Percentiles rank a stretch among this genome's conserved stretches.
Conservation (phyloP, 2,113 vertebrate species). For the Serilophus lunatus region DNA sequence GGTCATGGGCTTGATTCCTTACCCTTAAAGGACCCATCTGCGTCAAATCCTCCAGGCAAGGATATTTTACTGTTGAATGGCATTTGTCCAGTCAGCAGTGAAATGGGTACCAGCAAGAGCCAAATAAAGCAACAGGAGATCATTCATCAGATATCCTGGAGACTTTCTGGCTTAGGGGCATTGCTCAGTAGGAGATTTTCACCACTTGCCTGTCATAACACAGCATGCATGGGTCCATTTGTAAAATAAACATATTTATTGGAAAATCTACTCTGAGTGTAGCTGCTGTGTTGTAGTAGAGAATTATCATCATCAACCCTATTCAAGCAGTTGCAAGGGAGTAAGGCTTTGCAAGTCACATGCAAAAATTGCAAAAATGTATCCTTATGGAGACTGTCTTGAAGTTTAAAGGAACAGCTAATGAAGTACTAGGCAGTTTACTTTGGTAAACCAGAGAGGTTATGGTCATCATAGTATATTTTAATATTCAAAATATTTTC, state of each 20-base stretch:
- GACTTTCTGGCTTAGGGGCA: constrained; percentile 21
- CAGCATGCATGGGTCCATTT: constrained; percentile 1
- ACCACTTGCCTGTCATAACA: constrained; percentile 33
- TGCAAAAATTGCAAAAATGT: not conserved
- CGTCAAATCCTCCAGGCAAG: constrained; percentile 38
- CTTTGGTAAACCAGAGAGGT: not conserved
- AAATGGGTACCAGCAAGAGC: constrained; percentile 64
- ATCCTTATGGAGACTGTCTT: not conserved
- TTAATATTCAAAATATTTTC: not conserved
- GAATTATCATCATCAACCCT: not conserved
- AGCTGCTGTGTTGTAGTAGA: not conserved
- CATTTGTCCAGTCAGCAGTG: constrained; percentile 64
- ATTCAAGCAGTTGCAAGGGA: not conserved
- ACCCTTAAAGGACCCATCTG: constrained; percentile 38
- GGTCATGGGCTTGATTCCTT: not conserved
- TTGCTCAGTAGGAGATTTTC: constrained; percentile 31
- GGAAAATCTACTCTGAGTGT: not conserved
- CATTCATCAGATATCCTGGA: constrained; percentile 27
- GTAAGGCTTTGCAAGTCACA: not conserved
- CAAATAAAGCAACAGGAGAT: constrained; percentile 66
- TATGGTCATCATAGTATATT: not conserved
- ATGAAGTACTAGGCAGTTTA: not conserved
- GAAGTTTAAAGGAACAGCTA: not conserved
- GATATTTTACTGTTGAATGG: constrained; percentile 46
- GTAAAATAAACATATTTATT: constrained; percentile 47